A percentile compares a stretch with the other conserved stretches of the same genome.
Conservation (phyloP, 1,140 invertebrate genomes). For the Diplogasteroides magnus region DNA sequence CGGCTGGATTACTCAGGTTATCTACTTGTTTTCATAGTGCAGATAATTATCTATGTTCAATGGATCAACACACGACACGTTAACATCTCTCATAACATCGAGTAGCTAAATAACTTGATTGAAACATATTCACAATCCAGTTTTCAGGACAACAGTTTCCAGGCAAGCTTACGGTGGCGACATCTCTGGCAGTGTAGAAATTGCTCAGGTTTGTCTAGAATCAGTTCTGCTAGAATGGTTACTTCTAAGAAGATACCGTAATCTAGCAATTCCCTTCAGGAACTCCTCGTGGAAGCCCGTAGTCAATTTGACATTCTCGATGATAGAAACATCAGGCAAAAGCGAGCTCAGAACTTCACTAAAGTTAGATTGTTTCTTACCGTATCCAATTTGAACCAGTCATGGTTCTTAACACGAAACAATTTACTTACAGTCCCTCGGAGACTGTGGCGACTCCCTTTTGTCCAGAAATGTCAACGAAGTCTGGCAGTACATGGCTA, state of each 20-base stretch:
- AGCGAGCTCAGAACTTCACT: conserved; percentile 26
- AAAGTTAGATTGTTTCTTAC: conserved; percentile 8
- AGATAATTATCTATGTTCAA: background rate
- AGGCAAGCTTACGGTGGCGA: background rate
- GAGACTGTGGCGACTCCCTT: conserved; percentile 28
- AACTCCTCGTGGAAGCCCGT: too few relatives aligned
- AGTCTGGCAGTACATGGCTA: conserved; percentile 26
- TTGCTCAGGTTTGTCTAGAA: too few relatives aligned
- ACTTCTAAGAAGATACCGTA: too few relatives aligned
- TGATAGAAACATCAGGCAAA: conserved; percentile 19
- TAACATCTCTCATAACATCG: too few relatives aligned
- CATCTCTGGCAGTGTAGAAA: background rate
- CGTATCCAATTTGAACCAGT: background rate
- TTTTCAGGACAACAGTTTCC: background rate
- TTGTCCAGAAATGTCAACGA: conserved; percentile 3
- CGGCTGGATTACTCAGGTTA: background rate
- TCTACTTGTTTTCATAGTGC: too few relatives aligned
- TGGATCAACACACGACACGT: background rate
- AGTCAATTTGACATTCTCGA: conserved; percentile 20
- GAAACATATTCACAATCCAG: background rate
- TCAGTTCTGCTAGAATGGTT: too few relatives aligned
- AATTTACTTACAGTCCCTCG: conserved; percentile 27
- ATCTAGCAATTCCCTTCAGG: too few relatives aligned
- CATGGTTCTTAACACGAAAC: too few relatives aligned
- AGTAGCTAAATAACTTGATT: too few relatives aligned